These are phyloP conservation scores for Microctenopoma steveboyesi DNA, from an alignment of 2,797 vertebrate genomes.

Conservation along the genomic window DNA sequence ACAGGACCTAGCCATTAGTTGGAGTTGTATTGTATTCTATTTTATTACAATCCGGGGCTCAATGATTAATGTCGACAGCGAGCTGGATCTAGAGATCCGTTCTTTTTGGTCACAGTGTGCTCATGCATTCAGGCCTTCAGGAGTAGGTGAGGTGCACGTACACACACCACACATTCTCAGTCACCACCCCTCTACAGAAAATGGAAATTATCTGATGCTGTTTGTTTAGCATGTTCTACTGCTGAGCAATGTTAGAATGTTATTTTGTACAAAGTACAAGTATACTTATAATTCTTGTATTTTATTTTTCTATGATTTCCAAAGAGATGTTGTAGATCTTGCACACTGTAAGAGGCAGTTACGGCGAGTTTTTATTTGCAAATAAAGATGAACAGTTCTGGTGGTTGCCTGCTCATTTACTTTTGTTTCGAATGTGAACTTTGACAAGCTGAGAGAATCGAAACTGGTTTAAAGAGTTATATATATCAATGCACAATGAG, in stretches of 20 bases:
- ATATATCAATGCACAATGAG: background rate
- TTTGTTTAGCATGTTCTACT: constrained; percentile 96
- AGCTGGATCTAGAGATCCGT: constrained; percentile 59
- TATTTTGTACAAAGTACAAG: constrained; percentile 99
- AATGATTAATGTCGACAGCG: constrained; percentile 44
- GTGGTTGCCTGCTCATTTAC: constrained; percentile 78
- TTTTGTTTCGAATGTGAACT: constrained; percentile 32
- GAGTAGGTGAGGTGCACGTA: constrained; percentile 42
- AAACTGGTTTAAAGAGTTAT: background rate
- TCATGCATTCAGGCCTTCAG: constrained; percentile 53
- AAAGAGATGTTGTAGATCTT: constrained; percentile 96
- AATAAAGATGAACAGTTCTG: constrained; percentile 94
- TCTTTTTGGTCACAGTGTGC: constrained; percentile 61
- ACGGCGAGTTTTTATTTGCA: constrained; percentile 94
- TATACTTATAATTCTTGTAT: constrained; percentile 93
- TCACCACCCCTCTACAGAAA: constrained; percentile 76
- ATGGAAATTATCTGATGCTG: constrained; percentile 85
- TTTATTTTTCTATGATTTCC: constrained; percentile 99
- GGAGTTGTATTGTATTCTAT: constrained; percentile 47
- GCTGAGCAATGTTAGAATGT: constrained; percentile 94
- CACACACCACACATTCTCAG: constrained; percentile 59
- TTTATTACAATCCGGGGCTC: constrained; percentile 42
- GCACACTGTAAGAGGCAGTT: constrained; percentile 91
- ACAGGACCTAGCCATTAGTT: constrained; percentile 67
- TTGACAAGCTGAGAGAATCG: background rate